phyloP scores from a whole-genome alignment of 2,888 invertebrate genomes.

The Acrobasis repandana region DNA sequence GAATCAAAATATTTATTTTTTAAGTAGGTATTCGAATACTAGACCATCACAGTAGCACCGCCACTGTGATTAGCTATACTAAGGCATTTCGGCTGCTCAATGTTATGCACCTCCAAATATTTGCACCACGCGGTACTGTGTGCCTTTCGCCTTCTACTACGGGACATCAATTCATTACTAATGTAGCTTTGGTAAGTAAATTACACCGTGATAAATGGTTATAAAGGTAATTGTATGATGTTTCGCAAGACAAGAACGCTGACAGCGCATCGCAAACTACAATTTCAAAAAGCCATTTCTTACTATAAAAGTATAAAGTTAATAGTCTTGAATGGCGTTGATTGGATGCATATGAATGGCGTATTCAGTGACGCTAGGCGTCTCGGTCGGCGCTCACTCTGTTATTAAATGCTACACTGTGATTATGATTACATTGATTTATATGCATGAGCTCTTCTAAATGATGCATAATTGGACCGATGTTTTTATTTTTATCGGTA shows the following conservation, averaged over 20 bases:
- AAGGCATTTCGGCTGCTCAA: too few relatives aligned
- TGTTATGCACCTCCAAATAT: too few relatives aligned
- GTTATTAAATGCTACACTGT: constrained; percentile 59
- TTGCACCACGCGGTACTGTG: too few relatives aligned
- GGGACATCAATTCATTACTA: too few relatives aligned
- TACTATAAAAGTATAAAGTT: constrained; percentile 5
- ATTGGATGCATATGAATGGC: constrained; percentile 25
- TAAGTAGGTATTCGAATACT: too few relatives aligned
- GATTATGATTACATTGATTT: constrained; percentile 72
- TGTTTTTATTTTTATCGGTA: constrained; percentile 61
- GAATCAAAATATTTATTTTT: too few relatives aligned
- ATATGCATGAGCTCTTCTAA: constrained; percentile 73
- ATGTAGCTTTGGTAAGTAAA: background rate
- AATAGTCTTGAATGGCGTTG: constrained; percentile 24
- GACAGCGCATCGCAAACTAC: constrained; percentile 6
- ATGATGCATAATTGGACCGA: constrained; percentile 67
- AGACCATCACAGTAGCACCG: too few relatives aligned
- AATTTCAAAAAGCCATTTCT: constrained; percentile 5
- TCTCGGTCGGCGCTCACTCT: constrained; percentile 43
- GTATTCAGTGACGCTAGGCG: constrained; percentile 35
- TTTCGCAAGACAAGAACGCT: constrained; percentile 10
- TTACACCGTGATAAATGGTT: background rate
- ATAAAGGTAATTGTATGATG: background rate
- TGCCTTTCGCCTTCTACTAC: too few relatives aligned
- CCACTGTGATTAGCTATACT: background rate